Conservation (phyloP, 2,888 invertebrate genomes). For the Prenolepis imparis region DNA sequence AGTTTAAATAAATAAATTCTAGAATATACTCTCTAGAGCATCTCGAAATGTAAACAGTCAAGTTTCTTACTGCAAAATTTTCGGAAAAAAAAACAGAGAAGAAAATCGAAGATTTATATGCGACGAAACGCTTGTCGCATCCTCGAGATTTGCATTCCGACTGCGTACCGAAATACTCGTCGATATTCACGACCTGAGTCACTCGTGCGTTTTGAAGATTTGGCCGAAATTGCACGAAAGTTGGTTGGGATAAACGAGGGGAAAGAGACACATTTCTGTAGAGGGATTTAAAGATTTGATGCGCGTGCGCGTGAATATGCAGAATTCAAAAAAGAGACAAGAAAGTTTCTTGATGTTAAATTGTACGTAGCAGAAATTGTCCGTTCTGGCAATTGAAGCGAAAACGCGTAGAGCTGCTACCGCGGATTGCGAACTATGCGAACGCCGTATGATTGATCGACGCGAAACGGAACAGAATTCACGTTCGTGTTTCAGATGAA, state of each 20-base stretch:
- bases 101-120: constrained; percentile 5
- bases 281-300: constrained; percentile 11
- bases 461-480: not conserved
- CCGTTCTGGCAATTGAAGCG: not conserved
- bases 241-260: constrained; percentile 24
- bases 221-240: constrained; percentile 24
- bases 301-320: not conserved
- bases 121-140: constrained; percentile 3
- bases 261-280: not conserved
- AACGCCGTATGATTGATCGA: constrained; percentile 24
- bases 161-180: constrained; percentile 32
- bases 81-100: not conserved
- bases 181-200: constrained; percentile 40
- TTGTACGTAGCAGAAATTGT: not conserved
- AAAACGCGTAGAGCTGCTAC: not conserved
- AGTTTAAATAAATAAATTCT: not conserved
- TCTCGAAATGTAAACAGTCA: not conserved
- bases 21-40: not conserved
- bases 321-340: not conserved
- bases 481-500: not conserved
- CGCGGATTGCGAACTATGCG: not conserved
- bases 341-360: not conserved
- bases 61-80: not conserved
- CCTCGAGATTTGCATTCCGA: constrained; percentile 38
- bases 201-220: constrained; percentile 45